Conservation (phyloP, 2,888 invertebrate species). For the Leucoma salicis region DNA sequence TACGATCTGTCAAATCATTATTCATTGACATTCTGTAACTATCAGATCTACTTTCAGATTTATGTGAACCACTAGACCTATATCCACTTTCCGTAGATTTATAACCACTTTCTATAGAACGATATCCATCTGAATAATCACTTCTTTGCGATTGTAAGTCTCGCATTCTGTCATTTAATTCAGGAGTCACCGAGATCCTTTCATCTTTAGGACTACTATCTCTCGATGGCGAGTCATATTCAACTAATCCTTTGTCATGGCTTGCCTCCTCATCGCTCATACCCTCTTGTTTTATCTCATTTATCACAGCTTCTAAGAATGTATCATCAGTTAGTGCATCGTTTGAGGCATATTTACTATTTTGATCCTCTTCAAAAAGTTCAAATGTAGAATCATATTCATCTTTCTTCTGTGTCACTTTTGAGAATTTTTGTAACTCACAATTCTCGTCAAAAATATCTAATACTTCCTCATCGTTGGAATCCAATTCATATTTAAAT, state of each 20-base stretch:
- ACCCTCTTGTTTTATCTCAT: constrained; percentile 69
- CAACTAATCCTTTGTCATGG: constrained; percentile 67
- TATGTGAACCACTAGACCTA: constrained; percentile 23
- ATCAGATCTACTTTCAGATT: constrained; percentile 25
- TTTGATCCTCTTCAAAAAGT: constrained; percentile 39
- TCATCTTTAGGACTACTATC: constrained; percentile 32
- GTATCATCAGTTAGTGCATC: constrained; percentile 64
- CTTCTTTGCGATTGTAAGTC: constrained; percentile 32
- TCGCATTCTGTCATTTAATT: constrained; percentile 55
- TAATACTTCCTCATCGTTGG: constrained; percentile 60
- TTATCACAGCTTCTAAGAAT: constrained; percentile 71
- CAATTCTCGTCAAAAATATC: constrained; percentile 59
- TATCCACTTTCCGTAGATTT: constrained; percentile 38
- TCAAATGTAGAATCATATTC: constrained; percentile 47
- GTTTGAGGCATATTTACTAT: constrained; percentile 48
- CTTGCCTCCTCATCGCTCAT: constrained; percentile 61
- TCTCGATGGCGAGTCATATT: constrained; percentile 69
- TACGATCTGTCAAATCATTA: constrained; percentile 48
- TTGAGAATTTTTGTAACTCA: constrained; percentile 44
- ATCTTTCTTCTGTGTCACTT: constrained; percentile 34
- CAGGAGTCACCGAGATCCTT: constrained; percentile 60
- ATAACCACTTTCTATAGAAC: constrained; percentile 36
- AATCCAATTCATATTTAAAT: constrained; percentile 69
- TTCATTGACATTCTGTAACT: constrained; percentile 51
- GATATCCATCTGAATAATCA: constrained; percentile 33